phyloP scores from a whole-genome alignment of 2,888 invertebrate species.

The Erebia aethiops region DNA sequence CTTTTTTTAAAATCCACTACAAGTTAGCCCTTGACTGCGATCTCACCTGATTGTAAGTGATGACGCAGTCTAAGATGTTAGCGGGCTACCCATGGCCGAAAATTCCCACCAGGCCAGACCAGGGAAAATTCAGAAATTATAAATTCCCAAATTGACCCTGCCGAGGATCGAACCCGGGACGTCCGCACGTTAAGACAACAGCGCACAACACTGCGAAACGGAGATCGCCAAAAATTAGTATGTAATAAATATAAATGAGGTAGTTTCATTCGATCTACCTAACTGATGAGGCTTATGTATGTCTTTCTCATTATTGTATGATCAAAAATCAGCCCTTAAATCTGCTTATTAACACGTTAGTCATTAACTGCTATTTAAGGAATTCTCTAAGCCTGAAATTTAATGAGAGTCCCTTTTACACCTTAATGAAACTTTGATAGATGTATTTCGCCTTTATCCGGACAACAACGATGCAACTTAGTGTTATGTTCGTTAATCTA shows the following conservation, averaged over 20 bases:
- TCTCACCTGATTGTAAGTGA: too few relatives aligned
- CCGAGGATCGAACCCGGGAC: too few relatives aligned
- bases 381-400: conserved; percentile 48
- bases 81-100: too few relatives aligned
- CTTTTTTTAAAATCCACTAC: not conserved
- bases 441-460: not conserved
- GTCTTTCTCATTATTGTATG: conserved; percentile 61
- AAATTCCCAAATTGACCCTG: too few relatives aligned
- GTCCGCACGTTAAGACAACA: too few relatives aligned
- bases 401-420: conserved; percentile 10
- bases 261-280: not conserved
- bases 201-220: too few relatives aligned
- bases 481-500: not conserved
- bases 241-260: too few relatives aligned
- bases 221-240: too few relatives aligned
- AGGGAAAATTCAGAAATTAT: too few relatives aligned
- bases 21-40: too few relatives aligned
- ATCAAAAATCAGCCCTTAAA: conserved; percentile 71
- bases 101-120: too few relatives aligned
- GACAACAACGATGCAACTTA: not conserved
- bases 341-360: conserved; percentile 63
- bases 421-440: not conserved
- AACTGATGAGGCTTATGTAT: not conserved
- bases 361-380: conserved; percentile 59
- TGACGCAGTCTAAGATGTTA: too few relatives aligned